A percentile compares a stretch with the other conserved stretches of the same genome.
phyloP scores from a whole-genome alignment of 1,140 invertebrate genomes.

The Leguminivora glycinivorella region DNA sequence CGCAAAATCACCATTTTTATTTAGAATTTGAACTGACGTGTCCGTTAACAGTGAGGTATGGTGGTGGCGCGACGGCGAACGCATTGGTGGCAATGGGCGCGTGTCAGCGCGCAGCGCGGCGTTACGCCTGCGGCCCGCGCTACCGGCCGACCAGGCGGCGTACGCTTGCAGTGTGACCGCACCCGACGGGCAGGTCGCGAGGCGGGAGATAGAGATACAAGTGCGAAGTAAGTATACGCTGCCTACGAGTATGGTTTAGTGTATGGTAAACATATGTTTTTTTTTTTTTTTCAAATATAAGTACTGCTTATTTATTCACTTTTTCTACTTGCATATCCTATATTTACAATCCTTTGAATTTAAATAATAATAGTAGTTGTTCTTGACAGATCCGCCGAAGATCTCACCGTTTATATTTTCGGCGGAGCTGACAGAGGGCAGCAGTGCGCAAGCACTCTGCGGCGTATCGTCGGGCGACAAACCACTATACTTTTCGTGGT shows the following conservation, averaged over 20 bases:
- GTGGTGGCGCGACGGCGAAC: slow-evolving; percentile 49
- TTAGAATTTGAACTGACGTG: background rate
- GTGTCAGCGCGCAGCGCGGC: slow-evolving; percentile 78
- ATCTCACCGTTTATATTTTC: slow-evolving; percentile 91
- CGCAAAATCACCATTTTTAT: background rate
- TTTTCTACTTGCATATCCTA: no score
- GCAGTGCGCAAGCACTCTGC: slow-evolving; percentile 87
- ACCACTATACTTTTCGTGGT: slow-evolving; percentile 88
- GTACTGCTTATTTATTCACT: no score
- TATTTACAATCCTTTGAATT: no score
- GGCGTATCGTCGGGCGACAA: slow-evolving; percentile 88
- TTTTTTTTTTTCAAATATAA: no score
- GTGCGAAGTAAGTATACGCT: slow-evolving; percentile 84
- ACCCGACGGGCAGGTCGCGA: slow-evolving; percentile 84
- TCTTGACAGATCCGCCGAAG: slow-evolving; percentile 81
- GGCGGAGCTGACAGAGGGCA: slow-evolving; percentile 89
- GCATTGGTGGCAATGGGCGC: slow-evolving; percentile 45
- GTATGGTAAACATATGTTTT: no score
- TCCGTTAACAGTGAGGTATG: slow-evolving; percentile 45
- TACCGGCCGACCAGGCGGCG: slow-evolving; percentile 83
- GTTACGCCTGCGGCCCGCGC: slow-evolving; percentile 84
- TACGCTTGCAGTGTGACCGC: slow-evolving; percentile 90
- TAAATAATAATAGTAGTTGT: slow-evolving; percentile 2
- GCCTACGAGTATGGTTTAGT: no score
- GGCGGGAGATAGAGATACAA: slow-evolving; percentile 83